These are phyloP conservation scores for Caranx melampygus DNA, from an alignment of 2,113 vertebrate genomes.

Conservation along the genomic window DNA sequence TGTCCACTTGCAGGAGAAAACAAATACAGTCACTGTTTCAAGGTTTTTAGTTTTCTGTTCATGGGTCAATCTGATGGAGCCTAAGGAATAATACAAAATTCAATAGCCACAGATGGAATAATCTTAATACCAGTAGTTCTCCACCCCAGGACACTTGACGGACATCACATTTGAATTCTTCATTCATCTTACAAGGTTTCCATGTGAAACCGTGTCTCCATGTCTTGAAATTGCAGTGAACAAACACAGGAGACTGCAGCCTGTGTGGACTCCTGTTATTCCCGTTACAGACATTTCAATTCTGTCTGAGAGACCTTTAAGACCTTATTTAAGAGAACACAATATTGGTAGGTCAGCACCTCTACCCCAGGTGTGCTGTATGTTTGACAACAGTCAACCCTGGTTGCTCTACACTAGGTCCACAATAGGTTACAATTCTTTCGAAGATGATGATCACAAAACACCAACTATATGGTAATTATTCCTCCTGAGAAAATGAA, in stretches of 20 bases:
- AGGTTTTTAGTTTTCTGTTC: background rate
- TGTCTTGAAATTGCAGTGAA: background rate
- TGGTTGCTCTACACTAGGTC: constrained; percentile 9
- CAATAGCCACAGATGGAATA: background rate
- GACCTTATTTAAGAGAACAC: constrained; percentile 22
- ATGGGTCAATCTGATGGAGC: no score
- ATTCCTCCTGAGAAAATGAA: background rate
- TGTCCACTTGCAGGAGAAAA: background rate
- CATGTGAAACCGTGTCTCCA: background rate
- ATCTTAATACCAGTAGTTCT: no score
- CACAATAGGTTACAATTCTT: constrained; percentile 19
- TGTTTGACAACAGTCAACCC: constrained; percentile 33
- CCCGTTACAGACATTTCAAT: no score
- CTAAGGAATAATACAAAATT: background rate
- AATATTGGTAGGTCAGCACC: constrained; percentile 35
- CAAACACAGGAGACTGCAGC: background rate
- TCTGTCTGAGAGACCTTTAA: constrained; percentile 34
- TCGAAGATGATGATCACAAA: constrained; percentile 34
- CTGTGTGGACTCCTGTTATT: background rate
- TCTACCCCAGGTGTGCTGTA: constrained; percentile 1
- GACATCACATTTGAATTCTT: background rate
- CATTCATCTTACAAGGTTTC: background rate
- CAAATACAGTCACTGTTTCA: no score
- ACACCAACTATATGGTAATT: constrained; percentile 1
- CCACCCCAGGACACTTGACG: no score